Base-by-base conservation (phyloP, 2,113 vertebrate genomes). In the Anolis carolinensis region DNA sequence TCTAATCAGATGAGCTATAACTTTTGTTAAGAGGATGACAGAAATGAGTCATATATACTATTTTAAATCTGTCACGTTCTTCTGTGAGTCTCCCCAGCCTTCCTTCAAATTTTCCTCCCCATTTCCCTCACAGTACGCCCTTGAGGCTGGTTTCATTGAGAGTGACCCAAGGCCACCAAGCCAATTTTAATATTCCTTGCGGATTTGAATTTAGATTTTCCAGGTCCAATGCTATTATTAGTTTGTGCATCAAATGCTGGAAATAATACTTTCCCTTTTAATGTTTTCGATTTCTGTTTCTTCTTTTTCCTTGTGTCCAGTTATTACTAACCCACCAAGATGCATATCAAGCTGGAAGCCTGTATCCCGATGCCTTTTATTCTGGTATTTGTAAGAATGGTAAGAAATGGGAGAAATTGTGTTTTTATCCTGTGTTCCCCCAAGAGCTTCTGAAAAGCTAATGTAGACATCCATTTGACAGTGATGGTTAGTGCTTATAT, bases 281-380 rank as follows among this genome's bases (percentile, higher is more conserved):
- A 0, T 80, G 10, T 65, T 81, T 4, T 72, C 7, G 11, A 90
- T 89, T n/a, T 14, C n/a, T 92, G 3, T 80, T 9, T 83, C 79
- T 50, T 7, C 30, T 18, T 90, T 30, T 14, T 88, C 20, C 50
- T 63, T 84, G 62, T 91, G 34, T 48, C 21, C 81, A 97, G 97
- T 90, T 97, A 72, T 39, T 97, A 14, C 81, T 94, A 83, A 95
- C 92, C 21, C 96, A 97, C 84, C 96, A 92, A 83, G 96, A 96
- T 82, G 97, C 97, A 0, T 97, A 95, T 90, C 97, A 97, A 82
- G 96, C 97, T 79, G 97, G 97, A 48, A 89, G 94, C 0, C 89
- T 95, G 88, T 97, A 96, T 92, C 97, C 97, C 76, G 97, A 97
- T 75, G 90, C 95, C 2, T 97, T 97, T 91, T 97, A 97, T 88